Percentiles rank a stretch among this genome's conserved stretches.
Conservation (phyloP, 2,797 vertebrate genomes). For the Lithobates sylvaticus region DNA sequence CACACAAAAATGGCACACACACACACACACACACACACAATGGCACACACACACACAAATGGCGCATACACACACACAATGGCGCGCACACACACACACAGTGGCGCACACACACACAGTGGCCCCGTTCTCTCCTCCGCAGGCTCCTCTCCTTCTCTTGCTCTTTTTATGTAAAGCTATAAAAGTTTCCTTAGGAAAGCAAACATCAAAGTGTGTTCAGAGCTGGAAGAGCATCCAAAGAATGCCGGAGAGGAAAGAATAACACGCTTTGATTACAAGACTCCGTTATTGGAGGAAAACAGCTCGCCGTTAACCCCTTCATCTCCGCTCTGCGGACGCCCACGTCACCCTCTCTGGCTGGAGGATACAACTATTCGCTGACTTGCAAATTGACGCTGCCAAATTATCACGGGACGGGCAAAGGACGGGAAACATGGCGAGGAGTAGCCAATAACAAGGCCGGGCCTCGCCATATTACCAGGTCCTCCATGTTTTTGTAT, state of each 20-base stretch:
- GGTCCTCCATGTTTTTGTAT: too few species aligned
- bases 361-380: not conserved
- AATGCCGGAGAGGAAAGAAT: slow-evolving; percentile 19
- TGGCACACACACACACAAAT: too few species aligned
- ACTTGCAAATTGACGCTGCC: too few species aligned
- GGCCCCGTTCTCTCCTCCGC: not conserved
- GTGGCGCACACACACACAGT: too few species aligned
- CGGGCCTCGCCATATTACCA: too few species aligned
- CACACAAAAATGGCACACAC: not conserved
- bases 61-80: too few species aligned
- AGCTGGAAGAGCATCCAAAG: slow-evolving; percentile 1
- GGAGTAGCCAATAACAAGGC: too few species aligned
- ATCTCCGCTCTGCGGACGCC: not conserved
- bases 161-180: slow-evolving; percentile 5
- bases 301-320: slow-evolving; percentile 3
- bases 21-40: not conserved
- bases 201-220: slow-evolving; percentile 30
- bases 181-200: slow-evolving; percentile 39
- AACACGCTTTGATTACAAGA: slow-evolving; percentile 30
- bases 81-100: too few species aligned
- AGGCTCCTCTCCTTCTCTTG: not conserved
- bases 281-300: slow-evolving; percentile 15
- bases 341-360: not conserved
- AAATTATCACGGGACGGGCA: too few species aligned
- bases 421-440: too few species aligned